Conservation (phyloP, 1,140 invertebrate genomes). For the Whitmania pigra region DNA sequence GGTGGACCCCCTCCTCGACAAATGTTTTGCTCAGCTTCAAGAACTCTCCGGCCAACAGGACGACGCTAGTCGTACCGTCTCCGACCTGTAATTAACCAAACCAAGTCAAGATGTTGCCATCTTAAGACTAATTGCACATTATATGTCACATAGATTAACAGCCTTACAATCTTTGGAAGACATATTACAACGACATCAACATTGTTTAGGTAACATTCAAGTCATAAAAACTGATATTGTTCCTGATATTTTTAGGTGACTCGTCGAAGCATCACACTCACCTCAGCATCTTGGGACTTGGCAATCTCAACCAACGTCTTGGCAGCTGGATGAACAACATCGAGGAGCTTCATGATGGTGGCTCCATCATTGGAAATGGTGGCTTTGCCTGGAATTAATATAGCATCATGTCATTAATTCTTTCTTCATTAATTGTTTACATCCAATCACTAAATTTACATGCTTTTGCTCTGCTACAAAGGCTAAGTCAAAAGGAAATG, state of each 20-base stretch:
- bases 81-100: constrained; percentile 63
- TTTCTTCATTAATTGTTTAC: no score
- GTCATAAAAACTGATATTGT: no score
- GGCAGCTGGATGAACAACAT: constrained; percentile 94
- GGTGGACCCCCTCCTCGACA: constrained; percentile 92
- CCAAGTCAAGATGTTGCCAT: background rate
- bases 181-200: no score
- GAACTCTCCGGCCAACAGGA: constrained; percentile 85
- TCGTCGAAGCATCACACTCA: constrained; percentile 39
- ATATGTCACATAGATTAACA: background rate
- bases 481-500: background rate
- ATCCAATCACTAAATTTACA: no score
- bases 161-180: constrained; percentile 31
- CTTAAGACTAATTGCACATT: background rate
- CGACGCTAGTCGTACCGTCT: constrained; percentile 93
- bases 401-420: no score
- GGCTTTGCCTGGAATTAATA: constrained; percentile 53
- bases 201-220: no score
- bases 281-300: constrained; percentile 97
- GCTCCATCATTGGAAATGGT: constrained; percentile 99
- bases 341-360: constrained; percentile 91
- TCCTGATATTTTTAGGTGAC: no score
- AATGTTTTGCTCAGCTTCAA: constrained; percentile 87
- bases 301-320: constrained; percentile 96
- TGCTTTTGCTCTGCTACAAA: background rate